Base-by-base conservation (phyloP, 2,797 vertebrate species). In the Lerista edwardsae region DNA sequence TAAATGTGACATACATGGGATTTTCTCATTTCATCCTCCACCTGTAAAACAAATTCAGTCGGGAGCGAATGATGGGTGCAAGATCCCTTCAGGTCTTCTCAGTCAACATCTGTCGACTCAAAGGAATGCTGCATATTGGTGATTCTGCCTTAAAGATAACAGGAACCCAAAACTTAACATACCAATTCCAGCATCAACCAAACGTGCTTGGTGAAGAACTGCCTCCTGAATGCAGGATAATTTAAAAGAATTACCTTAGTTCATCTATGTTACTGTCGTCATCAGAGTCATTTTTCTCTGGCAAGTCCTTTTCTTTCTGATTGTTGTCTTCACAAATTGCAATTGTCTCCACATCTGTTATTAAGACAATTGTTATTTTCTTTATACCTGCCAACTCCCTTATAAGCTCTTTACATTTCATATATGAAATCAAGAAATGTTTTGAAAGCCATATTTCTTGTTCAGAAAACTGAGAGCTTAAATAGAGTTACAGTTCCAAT, bases 171-270 rank as follows among this genome's bases (percentile, higher is more conserved):
- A 83, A 72, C 3, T 39, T 39, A 41, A 62, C 55, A 39, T 62
- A 6, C 17, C 6, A 34, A 44, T 21, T 78, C 12, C 4, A 55
- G 21, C 75, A 29, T 9, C 57, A 34, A 61, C 14, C 31, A 36
- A 80, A 85, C 19, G 8, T 61, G 39, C 59, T 0, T 57, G 31
- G 17, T 31, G 65, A 21, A 44, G 4, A 3, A 51, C 55, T 6
- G 61, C 44, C 34, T 36, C 12, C 51, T 80, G 83, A 14, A 47
- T 55, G 69, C 61, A 64, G 36, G 31, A 21, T 4, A 64, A 79
- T 23, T 14, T 39, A 39, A 39, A 47, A 3, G 25, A 31, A 47
- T 89, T 90, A 91, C 84, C 84, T 85, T 19, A 72, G 59, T 2
- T 62, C n/a, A 79, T 0, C 57, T 51, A 17, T 31, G 34, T 27